Base-by-base conservation (phyloP, 2,113 vertebrate species). In the Dipodomys stephensi region DNA sequence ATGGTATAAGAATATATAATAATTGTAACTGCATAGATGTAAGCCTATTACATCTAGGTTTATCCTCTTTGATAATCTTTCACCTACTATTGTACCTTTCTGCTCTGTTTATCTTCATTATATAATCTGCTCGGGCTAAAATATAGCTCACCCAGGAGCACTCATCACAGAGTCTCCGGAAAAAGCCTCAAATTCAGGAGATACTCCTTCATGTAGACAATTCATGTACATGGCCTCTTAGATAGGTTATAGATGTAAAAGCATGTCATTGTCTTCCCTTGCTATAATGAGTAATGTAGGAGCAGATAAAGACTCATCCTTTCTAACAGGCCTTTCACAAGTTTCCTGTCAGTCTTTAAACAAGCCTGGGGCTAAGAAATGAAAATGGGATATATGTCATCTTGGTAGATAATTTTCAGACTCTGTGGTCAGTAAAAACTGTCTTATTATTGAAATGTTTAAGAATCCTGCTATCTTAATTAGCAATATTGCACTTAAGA, bases 251-350 rank as follows among this genome's bases (percentile, higher is more conserved):
- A 72, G 79, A 68, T 95, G 62, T 84, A 94, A 96, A 88, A 88
- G 85, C 62, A 87, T 67, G 84, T 95, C 94, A 96, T 94, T 93
- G 85, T 93, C 94, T 95, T 95, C 62, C 64, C 71, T 90, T 90
- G 79, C 74, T 94, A 83, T 49, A 94, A 84, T 93, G 87, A 92
- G 80, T 93, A 91, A 46, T 85, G 32, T 88, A 96, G 90, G 92
- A 94, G 46, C 30, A 79, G 27, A 78, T 25, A 72, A 92, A 91
- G 68, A 91, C 77, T 83, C 80, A 39, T 81, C 39, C 76, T 95
- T 89, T 65, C 25, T 93, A 91, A 67, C 0, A 0, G 60, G 25
- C 1, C 35, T 88, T 88, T 90, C 74, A 83, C 77, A 80, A 90
- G 46, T 91, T 94, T 93, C 68, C 72, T 88, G 71, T 88, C 94